A percentile compares a stretch with the other conserved stretches of the same genome.
Conservation (phyloP, 2,797 vertebrate genomes). For the Glossophaga mutica region DNA sequence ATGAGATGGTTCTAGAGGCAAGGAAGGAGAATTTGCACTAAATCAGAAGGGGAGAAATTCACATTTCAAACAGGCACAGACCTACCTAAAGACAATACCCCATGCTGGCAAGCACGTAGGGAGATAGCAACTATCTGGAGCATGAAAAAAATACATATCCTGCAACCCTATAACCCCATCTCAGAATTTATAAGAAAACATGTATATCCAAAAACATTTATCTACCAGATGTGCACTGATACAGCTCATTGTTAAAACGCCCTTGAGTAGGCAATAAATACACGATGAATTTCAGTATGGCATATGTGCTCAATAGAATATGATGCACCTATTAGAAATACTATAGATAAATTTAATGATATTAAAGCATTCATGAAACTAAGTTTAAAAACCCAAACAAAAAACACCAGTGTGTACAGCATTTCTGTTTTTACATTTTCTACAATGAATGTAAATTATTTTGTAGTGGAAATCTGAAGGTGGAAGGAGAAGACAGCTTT, state of each 20-base stretch:
- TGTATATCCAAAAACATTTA: not conserved
- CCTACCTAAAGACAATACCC: not conserved
- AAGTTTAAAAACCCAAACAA: not conserved
- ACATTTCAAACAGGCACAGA: not conserved
- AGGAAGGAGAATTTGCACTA: not conserved
- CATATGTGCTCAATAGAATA: not conserved
- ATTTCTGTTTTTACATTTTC: not conserved
- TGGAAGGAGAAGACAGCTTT: not conserved
- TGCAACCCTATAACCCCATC: not conserved
- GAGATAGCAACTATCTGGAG: not conserved
- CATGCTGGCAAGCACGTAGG: not conserved
- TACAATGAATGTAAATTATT: not conserved
- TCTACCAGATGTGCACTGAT: not conserved
- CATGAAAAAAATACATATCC: not conserved
- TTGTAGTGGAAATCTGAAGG: not conserved
- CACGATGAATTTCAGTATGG: not conserved
- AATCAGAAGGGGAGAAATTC: not conserved
- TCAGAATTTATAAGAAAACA: not conserved
- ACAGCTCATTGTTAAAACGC: not conserved
- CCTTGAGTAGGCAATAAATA: not conserved
- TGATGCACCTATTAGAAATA: not conserved
- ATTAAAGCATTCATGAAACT: not conserved
- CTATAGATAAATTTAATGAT: not conserved
- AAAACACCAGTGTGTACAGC: not conserved
- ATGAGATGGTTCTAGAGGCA: not conserved